Percentiles rank a stretch among this genome's conserved stretches.
These are phyloP conservation scores for Abrostola tripartita DNA, from an alignment of 2,888 invertebrate genomes.

Conservation along the genomic window DNA sequence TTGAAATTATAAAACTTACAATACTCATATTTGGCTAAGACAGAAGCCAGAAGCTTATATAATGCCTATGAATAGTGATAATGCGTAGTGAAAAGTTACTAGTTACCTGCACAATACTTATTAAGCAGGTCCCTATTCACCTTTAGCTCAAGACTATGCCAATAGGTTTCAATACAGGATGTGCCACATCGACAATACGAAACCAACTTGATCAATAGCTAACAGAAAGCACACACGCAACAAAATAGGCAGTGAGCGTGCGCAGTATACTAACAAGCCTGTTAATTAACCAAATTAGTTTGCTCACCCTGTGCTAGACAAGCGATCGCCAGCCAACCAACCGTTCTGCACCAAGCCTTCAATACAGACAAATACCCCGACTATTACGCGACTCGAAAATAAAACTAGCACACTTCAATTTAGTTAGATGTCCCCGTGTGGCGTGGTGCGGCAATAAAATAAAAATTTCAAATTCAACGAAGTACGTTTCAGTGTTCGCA, in stretches of 20 bases:
- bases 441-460: constrained; percentile 47
- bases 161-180: not conserved
- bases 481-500: constrained; percentile 51
- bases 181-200: not conserved
- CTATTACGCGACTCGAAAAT: constrained; percentile 28
- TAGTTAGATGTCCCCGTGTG: constrained; percentile 42
- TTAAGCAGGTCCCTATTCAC: no score
- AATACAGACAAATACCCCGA: constrained; percentile 23
- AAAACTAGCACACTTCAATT: constrained; percentile 49
- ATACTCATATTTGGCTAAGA: no score
- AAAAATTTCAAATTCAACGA: constrained; percentile 55
- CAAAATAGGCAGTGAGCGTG: constrained; percentile 12
- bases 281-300: constrained; percentile 38
- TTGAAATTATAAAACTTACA: no score
- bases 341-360: constrained; percentile 10
- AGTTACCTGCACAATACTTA: no score
- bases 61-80: no score
- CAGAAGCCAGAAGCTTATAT: no score
- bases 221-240: constrained; percentile 15
- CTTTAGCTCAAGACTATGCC: no score
- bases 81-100: no score
- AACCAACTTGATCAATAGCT: constrained; percentile 4
- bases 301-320: constrained; percentile 12
- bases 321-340: constrained; percentile 15
- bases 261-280: constrained; percentile 12